Evolutionary conservation across 1,140 invertebrate species (phyloP).

Genomic region (Bombus superbus): DNA sequence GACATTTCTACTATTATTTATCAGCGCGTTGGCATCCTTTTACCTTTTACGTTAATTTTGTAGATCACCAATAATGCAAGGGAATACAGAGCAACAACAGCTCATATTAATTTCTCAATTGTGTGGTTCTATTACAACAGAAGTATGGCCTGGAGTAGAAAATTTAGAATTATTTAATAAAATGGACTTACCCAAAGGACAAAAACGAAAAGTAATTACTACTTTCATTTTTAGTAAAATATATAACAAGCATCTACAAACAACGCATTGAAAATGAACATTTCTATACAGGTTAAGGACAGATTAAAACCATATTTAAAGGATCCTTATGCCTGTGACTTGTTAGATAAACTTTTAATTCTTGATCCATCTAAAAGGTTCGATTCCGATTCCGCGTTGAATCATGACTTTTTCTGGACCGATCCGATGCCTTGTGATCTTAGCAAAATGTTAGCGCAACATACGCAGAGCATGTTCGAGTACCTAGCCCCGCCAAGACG

Average conservation of each 20-base stretch:
- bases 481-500: constrained; percentile 92
- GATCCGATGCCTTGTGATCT: constrained; percentile 94
- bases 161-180: constrained; percentile 95
- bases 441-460: constrained; percentile 96
- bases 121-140: constrained; percentile 97
- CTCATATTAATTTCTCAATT: constrained; percentile 97
- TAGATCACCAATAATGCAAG: constrained; percentile 92
- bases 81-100: constrained; percentile 98
- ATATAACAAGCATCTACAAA: not conserved
- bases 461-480: constrained; percentile 98
- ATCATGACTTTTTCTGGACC: constrained; percentile 99
- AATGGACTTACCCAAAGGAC: constrained; percentile 95
- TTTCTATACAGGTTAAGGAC: constrained; percentile 89
- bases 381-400: constrained; percentile 96
- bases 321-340: constrained; percentile 95
- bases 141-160: constrained; percentile 98
- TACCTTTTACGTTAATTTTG: not conserved
- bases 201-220: constrained; percentile 91
- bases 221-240: not conserved
- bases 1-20: not conserved
- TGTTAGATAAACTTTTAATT: constrained; percentile 96
- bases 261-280: not conserved
- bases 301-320: constrained; percentile 95
- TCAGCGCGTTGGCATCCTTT: not conserved
- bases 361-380: constrained; percentile 88